Evolutionary conservation across 2,888 invertebrate species (phyloP), one percentile per base, ranked within the genome.

Genomic region (Ornithoptera priamus): DNA sequence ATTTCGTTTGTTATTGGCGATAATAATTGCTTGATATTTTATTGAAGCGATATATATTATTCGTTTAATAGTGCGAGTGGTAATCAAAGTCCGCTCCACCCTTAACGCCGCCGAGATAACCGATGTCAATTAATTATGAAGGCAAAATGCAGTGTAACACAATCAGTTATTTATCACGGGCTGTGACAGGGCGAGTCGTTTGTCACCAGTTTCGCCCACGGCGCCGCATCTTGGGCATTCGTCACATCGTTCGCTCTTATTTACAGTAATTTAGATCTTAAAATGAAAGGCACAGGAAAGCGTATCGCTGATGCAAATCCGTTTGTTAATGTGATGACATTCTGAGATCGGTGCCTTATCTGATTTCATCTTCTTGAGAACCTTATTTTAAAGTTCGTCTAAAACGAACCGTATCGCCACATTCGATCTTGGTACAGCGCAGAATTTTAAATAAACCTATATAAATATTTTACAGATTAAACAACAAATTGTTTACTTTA

Each of bases 111-210:
- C 82, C 81, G 80, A 85, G 87, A 88, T 90, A 89, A 82, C 84
- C 80, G 81, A 81, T 85, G 86, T 87, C 87, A 87, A 89, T 90
- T 92, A 92, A 90, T 91, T 88, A 89, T 89, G 82, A 87, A 85
- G 77, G 87, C 87, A 86, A 90, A 90, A 90, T 87, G 85, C 84
- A 86, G 85, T 87, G 90, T 89, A 91, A 90, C 87, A 88, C 86
- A 90, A 91, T 92, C 90, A 90, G 92, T 89, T 90, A 92, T 92
- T 92, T 91, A 92, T 92, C 90, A 90, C 85, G 56, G 80, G 82
- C 81, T 86, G 88, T 85, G 90, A 89, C 90, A 88, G 85, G 83
- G 82, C 81, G 81, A 83, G 87, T 87, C 90, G 85, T 92, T 92
- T 92, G 89, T 91, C 92, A 90, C 86, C 79, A 80, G 86, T 86